Base-by-base conservation (phyloP, 1,140 invertebrate genomes). In the Drosophila lowei region DNA sequence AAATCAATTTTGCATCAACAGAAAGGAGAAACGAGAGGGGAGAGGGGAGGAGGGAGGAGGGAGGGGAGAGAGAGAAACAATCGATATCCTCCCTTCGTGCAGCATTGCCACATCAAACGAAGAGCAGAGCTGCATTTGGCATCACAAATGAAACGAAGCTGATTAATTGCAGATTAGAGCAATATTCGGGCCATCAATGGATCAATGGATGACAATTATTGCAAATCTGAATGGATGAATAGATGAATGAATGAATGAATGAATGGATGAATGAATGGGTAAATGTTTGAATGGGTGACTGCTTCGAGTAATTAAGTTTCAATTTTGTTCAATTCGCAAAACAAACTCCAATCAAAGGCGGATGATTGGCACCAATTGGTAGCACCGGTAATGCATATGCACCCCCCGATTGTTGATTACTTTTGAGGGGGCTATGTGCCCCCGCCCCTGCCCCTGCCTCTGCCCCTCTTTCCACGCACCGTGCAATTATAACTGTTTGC, bases 401-500 rank as follows among this genome's bases (percentile, higher is more conserved):
- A 48, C 57, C 58, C 57, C 42, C 38, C 60, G 62, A 58, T 41
- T 54, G 55, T 65, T 72, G 79, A 83, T 83, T 74, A 83, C 64
- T 78, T 83, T 78, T 83, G 79, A 77, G 70, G 61, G 48, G 73
- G 62, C 68, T 72, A 68, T 72, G 54, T 18, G 56, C 8, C 7
- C 7, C 6, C 28, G 2, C 2, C 1, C 7, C 28, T 0, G 28
- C 8, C 8, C 28, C 28, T 7, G 28, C 8, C 8, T 8, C 28
- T 7, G 18, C 18, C 6, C 7, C 30, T 30, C 30, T 3, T 30
- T 30, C 0, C 2, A 1, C 3, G 30, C 9, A 34, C 30, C 3
- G 3, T 11, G 0, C 34, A 38, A 38, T 38, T 38, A 13, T 13
- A 38, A 11, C 11, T 34, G 8, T 11, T 34, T 34, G 30, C 30